A percentile compares a stretch with the other conserved stretches of the same genome.
Evolutionary conservation across 2,888 invertebrate genomes (phyloP).

Genomic region (Tuberolachnus salignus): DNA sequence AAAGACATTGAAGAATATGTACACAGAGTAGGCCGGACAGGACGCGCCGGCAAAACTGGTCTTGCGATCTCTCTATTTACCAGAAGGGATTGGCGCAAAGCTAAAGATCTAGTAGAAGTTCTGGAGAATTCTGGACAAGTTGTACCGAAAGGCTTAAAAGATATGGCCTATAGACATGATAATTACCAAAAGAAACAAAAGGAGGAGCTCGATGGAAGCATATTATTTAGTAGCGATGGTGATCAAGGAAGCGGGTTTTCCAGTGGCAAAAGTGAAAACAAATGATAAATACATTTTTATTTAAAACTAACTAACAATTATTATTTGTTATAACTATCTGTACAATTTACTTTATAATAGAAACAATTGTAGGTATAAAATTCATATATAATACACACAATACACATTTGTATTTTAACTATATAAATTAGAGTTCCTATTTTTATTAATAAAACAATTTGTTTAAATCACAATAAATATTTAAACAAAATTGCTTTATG

Average conservation of each 20-base stretch:
- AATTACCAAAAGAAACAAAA: constrained; percentile 70
- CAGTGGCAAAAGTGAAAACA: constrained; percentile 59
- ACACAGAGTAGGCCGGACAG: constrained; percentile 94
- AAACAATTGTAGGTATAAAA: too few relatives aligned
- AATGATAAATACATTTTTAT: constrained; percentile 21
- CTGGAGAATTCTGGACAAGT: constrained; percentile 83
- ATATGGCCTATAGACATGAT: constrained; percentile 79
- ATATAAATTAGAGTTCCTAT: too few relatives aligned
- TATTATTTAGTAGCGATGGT: constrained; percentile 63
- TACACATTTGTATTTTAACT: too few relatives aligned
- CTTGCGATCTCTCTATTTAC: constrained; percentile 83
- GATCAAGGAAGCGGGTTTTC: constrained; percentile 62
- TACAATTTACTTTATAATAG: too few relatives aligned
- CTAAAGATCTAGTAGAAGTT: constrained; percentile 81
- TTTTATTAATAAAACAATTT: too few relatives aligned
- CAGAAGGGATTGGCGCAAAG: constrained; percentile 80
- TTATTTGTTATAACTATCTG: background rate
- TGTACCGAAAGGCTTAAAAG: constrained; percentile 75
- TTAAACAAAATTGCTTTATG: too few relatives aligned
- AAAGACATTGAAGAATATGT: constrained; percentile 94
- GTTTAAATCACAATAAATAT: too few relatives aligned
- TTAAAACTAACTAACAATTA: background rate
- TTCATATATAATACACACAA: too few relatives aligned
- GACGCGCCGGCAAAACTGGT: constrained; percentile 86
- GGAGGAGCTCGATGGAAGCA: constrained; percentile 66